Conservation (phyloP, 2,113 vertebrate genomes). For the Coregonus clupeaformis region DNA sequence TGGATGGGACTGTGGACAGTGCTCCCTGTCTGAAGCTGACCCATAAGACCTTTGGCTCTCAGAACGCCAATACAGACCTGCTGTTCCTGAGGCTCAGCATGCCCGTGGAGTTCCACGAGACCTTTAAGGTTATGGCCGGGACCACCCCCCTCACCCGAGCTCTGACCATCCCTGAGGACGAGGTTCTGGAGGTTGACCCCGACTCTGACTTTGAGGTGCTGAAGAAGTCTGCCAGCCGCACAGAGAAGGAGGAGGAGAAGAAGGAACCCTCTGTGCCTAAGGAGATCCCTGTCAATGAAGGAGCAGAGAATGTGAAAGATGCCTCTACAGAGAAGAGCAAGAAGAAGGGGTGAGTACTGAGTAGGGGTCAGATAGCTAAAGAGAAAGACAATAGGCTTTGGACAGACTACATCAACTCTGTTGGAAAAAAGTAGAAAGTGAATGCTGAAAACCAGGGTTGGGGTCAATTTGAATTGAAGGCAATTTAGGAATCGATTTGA, state of each 20-base stretch:
- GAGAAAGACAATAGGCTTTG: not conserved
- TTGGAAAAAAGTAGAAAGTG: too few relatives aligned
- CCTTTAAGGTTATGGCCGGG: constrained; percentile 81
- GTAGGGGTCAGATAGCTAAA: not conserved
- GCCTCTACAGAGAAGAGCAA: constrained; percentile 89
- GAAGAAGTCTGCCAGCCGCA: constrained; percentile 84
- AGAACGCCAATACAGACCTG: constrained; percentile 87
- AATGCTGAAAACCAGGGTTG: too few relatives aligned
- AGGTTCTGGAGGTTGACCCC: constrained; percentile 83
- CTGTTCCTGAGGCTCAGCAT: constrained; percentile 88
- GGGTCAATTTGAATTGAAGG: too few relatives aligned
- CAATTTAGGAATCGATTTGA: too few relatives aligned
- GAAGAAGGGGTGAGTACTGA: constrained; percentile 80
- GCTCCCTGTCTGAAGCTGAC: constrained; percentile 86
- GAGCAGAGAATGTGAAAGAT: constrained; percentile 87
- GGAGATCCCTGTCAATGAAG: constrained; percentile 65
- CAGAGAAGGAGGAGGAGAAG: constrained; percentile 82
- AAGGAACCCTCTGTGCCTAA: constrained; percentile 80
- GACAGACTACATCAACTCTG: not conserved
- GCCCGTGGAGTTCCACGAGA: constrained; percentile 90
- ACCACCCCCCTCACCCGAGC: constrained; percentile 83
- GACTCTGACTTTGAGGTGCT: constrained; percentile 89
- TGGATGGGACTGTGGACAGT: constrained; percentile 88
- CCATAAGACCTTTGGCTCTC: constrained; percentile 86
- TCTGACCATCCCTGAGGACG: constrained; percentile 81